Evolutionary conservation across 2,113 vertebrate species (phyloP).

Genomic region (Menura novaehollandiae): DNA sequence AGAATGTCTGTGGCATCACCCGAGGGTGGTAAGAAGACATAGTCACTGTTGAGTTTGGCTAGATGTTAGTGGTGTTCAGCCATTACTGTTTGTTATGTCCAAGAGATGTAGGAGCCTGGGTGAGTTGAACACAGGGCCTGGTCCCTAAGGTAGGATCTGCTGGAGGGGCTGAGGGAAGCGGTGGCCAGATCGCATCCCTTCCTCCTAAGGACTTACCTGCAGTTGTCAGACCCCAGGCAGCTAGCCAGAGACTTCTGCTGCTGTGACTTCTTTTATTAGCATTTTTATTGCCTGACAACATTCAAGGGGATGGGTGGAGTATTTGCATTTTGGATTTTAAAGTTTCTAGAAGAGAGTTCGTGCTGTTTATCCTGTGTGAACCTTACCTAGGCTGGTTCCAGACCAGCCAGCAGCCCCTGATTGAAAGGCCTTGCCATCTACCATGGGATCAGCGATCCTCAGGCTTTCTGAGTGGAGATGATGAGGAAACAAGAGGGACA

Average conservation of each 20-base stretch:
- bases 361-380: not conserved
- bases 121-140: fast-evolving
- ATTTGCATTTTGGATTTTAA: not conserved
- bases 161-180: fast-evolving
- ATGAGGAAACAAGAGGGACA: not conserved
- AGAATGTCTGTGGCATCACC: fast-evolving
- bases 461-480: not conserved
- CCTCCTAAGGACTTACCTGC: not conserved
- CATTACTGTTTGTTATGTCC: fast-evolving
- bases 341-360: not conserved
- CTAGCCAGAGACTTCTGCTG: not conserved
- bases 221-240: not conserved
- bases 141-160: not conserved
- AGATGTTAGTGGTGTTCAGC: not conserved
- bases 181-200: not conserved
- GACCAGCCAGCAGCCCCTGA: not conserved
- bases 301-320: not conserved
- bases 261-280: not conserved
- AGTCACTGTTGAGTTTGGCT: not conserved
- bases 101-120: fast-evolving
- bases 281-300: not conserved
- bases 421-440: not conserved
- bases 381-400: not conserved
- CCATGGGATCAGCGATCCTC: not conserved
- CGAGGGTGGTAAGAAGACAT: not conserved